Conservation (phyloP, 2,888 invertebrate species). For the Nemapogon koenigi region DNA sequence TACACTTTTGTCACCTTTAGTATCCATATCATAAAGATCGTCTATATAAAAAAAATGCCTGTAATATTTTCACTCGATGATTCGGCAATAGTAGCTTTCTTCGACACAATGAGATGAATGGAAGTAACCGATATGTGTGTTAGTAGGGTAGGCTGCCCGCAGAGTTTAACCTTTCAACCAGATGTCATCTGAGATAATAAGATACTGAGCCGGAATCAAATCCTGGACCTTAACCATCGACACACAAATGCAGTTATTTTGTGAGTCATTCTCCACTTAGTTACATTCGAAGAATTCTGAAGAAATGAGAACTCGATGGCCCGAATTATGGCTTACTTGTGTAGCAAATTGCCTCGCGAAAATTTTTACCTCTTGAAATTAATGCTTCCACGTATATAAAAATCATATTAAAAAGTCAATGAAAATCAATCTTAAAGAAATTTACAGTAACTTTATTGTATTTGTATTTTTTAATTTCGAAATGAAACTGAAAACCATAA, state of each 20-base stretch:
- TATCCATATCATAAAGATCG: too few species aligned
- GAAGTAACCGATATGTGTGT: slow-evolving; percentile 6
- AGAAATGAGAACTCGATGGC: slow-evolving; percentile 1
- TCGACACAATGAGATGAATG: slow-evolving; percentile 4
- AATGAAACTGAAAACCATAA: too few species aligned
- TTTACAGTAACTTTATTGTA: too few species aligned
- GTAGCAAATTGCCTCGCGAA: slow-evolving; percentile 1
- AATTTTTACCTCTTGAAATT: slow-evolving; percentile 2
- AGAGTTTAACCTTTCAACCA: slow-evolving; percentile 24
- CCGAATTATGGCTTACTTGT: slow-evolving; percentile 5
- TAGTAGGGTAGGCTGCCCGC: slow-evolving; percentile 19
- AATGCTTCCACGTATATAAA: too few species aligned
- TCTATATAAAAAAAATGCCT: slow-evolving; percentile 6
- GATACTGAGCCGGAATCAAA: slow-evolving; percentile 6
- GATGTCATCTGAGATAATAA: slow-evolving; percentile 14
- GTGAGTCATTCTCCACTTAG: slow-evolving; percentile 3
- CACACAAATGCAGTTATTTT: not conserved
- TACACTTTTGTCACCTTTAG: too few species aligned
- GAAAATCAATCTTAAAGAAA: too few species aligned
- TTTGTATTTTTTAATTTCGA: too few species aligned
- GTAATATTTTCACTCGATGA: slow-evolving; percentile 5
- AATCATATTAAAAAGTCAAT: too few species aligned
- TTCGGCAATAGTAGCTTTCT: slow-evolving; percentile 2
- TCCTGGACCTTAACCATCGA: not conserved
- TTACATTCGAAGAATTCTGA: slow-evolving; percentile 5